Base-by-base conservation (phyloP, 2,888 invertebrate species). In the Ecliptopera silaceata region DNA sequence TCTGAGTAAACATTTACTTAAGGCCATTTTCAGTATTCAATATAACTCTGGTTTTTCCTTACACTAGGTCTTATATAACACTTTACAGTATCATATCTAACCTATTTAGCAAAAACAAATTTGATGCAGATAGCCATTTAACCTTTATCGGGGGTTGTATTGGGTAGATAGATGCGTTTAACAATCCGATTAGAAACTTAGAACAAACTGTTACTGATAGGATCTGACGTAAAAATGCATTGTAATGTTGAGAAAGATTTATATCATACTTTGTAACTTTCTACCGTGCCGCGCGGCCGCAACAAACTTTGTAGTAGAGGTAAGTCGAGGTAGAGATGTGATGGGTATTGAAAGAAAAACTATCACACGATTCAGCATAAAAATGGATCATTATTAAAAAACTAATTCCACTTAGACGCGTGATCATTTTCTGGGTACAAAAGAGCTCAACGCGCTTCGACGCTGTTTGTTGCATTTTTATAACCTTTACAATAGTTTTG, bases 231-330 rank as follows among this genome's bases (percentile, higher is more conserved):
- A 66, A 69, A 66, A 69, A 68, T 69, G 73, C 71, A 67, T 69
- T 70, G 72, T 74, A 68, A 77, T 72, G 74, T 70, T 59, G 72
- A 70, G 70, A 75, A 69, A 74, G 76, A 77, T 79, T 66, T 53
- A 57, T 74, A 79, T 77, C 77, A 65, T 52, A 45, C 36, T 29
- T n/a, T 47, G 46, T 43, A 48, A 71, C 72, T 77, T 76, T 77
- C 74, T 73, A 75, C 64, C 59, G 59, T 59, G 66, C 52, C 50
- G 51, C 59, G 54, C 42, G 53, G 18, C 48, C 12, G 12, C 18
- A 18, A 11, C 18, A 39, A 22, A 6, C 4, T 12, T 18, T 49
- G n/a, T n/a, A n/a, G n/a, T n/a, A n/a, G n/a, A n/a, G 31, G 11
- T 26, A 26, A 26, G 26, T 26, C n/a, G n/a, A 55, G 38, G 18